These are phyloP conservation scores for Delia radicum DNA, from an alignment of 1,140 invertebrate species.

Conservation along the genomic window DNA sequence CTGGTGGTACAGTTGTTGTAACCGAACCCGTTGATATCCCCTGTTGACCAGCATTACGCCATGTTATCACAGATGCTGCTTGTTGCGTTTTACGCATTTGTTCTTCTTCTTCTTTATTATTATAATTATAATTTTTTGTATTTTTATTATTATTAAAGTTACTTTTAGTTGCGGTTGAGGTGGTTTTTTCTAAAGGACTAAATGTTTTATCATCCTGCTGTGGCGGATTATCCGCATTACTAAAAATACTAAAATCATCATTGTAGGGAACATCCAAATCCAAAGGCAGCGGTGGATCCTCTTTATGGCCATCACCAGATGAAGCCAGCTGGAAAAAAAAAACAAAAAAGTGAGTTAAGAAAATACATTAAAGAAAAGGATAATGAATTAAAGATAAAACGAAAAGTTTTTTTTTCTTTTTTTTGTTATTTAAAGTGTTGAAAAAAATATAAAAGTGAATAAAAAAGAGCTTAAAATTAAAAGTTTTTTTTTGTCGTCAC, in stretches of 20 bases:
- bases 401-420: not conserved
- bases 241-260: conserved; percentile 59
- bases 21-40: not conserved
- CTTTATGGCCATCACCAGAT: conserved; percentile 52
- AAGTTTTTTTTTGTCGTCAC: no score
- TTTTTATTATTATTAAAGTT: conserved; percentile 21
- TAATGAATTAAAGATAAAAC: not conserved
- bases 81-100: conserved; percentile 24
- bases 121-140: not conserved
- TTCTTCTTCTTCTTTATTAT: conserved; percentile 1
- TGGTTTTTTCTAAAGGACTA: not conserved
- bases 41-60: conserved; percentile 22
- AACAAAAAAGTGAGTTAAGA: conserved; percentile 11
- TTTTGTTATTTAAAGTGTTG: not conserved
- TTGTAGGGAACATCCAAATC: conserved; percentile 65
- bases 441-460: no score
- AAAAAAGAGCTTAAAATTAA: no score
- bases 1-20: not conserved
- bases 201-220: not conserved
- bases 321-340: conserved; percentile 27
- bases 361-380: not conserved
- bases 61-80: conserved; percentile 23
- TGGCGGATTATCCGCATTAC: not conserved
- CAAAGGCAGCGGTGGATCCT: conserved; percentile 63
- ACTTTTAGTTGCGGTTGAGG: conserved; percentile 11